Base-by-base conservation (phyloP, 1,140 invertebrate genomes). In the Lordiphosa collinella region DNA sequence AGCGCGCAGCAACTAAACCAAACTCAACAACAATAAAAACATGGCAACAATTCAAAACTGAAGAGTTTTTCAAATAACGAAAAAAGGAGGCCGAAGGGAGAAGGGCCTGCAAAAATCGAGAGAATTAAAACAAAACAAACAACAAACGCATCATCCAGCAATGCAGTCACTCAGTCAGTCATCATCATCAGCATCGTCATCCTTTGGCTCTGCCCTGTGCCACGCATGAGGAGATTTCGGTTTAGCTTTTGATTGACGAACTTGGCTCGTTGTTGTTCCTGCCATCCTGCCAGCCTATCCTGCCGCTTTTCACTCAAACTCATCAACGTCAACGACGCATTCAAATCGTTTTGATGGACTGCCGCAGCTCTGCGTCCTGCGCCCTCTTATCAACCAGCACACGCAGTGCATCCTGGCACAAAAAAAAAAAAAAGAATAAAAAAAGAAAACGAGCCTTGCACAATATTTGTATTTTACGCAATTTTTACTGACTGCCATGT, bases 91-190 rank as follows among this genome's bases (percentile, higher is more conserved):
- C 18, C 18, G 18, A 22, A 22, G 63, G 55, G 38, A 51, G 44
- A 47, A 51, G 48, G 59, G 22, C 18, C 18, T 5, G 18, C 18
- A 61, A 71, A 63, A 74, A 72, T 82, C 82, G 72, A 82, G 82
- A 86, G 86, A 86, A 86, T 86, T 82, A 86, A 86, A 86, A 86
- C 84, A 86, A 86, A 86, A 86, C 82, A 86, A 86, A 86, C 71
- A 86, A 54, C 50, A 63, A 82, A 80, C 75, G 75, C 78, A 73
- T 60, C 69, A 70, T 66, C 62, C 46, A 18, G 47, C 41, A 44
- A 13, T 31, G 41, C 41, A 44, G 41, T 13, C 41, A 44, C 18
- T 29, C 40, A 43, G 40, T 44, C 41, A 44, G 41, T 64, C 53
- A 49, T 37, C 53, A 49, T 37, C 41, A 54, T 31, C 52, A 54